Percentiles rank a stretch among this genome's conserved stretches.
Evolutionary conservation across 2,113 vertebrate genomes (phyloP).

Genomic region (Columba livia): DNA sequence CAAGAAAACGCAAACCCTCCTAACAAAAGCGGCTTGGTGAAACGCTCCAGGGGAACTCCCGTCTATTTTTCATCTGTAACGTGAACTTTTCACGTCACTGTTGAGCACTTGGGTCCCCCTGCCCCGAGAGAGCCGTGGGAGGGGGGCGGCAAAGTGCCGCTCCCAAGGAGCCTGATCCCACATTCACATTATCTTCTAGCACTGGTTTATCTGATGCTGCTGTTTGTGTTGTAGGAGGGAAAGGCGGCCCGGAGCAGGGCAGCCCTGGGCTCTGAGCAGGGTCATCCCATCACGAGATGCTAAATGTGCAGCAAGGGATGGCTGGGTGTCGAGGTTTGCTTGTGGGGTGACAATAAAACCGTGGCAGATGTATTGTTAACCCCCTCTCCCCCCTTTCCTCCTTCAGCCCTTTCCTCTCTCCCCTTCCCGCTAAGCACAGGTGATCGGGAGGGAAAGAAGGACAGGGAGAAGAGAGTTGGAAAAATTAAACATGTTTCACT

Average conservation of each 20-base stretch:
- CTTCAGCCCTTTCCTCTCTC: too few species aligned
- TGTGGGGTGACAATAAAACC: too few species aligned
- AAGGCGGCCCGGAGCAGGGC: neutral
- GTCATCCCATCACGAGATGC: accelerated
- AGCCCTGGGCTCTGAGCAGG: neutral
- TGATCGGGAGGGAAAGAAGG: too few species aligned
- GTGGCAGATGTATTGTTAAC: too few species aligned
- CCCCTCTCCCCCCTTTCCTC: too few species aligned
- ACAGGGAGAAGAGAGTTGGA: too few species aligned
- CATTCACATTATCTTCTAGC: accelerated
- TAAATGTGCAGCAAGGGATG: neutral
- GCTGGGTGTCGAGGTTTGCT: too few species aligned
- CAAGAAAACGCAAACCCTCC: neutral
- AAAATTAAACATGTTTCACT: too few species aligned
- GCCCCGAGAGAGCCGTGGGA: neutral
- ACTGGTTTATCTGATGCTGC: accelerated
- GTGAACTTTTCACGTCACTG: neutral
- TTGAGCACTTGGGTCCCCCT: neutral
- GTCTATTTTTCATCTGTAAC: accelerated
- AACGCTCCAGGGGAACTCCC: neutral
- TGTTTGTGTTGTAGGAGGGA: accelerated
- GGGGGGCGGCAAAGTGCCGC: neutral
- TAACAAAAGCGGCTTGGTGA: neutral
- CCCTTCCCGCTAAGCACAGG: too few species aligned
- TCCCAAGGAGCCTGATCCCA: neutral